Evolutionary conservation across 1,140 invertebrate species (phyloP), one percentile per base, ranked within the genome.

Genomic region (Myzus persicae): DNA sequence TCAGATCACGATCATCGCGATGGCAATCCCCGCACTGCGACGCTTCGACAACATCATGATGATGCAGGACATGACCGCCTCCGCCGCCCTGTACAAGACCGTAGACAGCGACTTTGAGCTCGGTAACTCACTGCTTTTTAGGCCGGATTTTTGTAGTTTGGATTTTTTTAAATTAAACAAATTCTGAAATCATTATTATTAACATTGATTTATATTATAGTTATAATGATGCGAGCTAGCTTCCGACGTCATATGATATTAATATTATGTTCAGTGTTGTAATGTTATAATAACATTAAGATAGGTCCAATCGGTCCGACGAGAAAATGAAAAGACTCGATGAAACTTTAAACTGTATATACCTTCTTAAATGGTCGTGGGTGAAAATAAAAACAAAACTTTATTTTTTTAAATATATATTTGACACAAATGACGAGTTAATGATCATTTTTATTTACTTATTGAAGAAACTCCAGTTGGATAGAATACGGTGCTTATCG

Each of bases 31-130:
- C 31, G 38, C 89, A 54, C 40, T 67, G 26, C 51, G 54, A 40
- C 89, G 89, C 6, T 90, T 90, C 89, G 89, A 40, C 51, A 59
- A 82, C 67, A 82, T 89, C 48, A 54, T 89, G 46, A 54, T 38
- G 36, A 54, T 54, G 88, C 88, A 89, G 46, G 88, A 54, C 36
- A 22, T 89, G 48, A 89, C 90, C 8, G 81, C 54, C n/a, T 40
- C 54, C 18, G 59, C 82, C 38, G 26, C 54, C 20, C n/a, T 51
- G 9, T 84, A 84, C 46, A 84, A 93, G 36, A 40, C n/a, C 36
- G 46, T 85, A 9, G 91, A 93, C 46, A 5, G 81, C 26, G 91
- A 54, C 81, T 93, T 84, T 42, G 91, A 93, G n/a, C 81, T 93
- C 46, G 91, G 91, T 93, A 93, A 93, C 9, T 76, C 59, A n/a